Percentiles rank a stretch among this genome's conserved stretches.
Conservation (phyloP, 2,113 vertebrate genomes). For the Sinocyclocheilus maitianheensis region DNA sequence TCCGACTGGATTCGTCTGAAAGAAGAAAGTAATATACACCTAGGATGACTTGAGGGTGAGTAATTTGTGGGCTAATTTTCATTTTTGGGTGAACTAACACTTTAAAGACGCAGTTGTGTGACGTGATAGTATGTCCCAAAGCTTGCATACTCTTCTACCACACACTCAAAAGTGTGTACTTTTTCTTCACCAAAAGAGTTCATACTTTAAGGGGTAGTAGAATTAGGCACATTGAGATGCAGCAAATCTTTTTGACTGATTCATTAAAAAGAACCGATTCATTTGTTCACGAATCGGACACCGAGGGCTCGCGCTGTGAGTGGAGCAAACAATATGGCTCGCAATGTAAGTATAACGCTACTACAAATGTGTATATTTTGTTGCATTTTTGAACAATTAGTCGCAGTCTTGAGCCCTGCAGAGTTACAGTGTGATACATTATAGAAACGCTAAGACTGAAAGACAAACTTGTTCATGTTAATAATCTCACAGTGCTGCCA, state of each 20-base stretch:
- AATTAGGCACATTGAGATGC: no score
- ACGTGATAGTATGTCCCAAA: no score
- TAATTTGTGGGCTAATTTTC: no score
- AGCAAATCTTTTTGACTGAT: neutral
- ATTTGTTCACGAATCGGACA: neutral
- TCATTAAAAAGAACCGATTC: neutral
- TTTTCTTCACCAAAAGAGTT: no score
- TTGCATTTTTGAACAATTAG: neutral
- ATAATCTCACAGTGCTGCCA: neutral
- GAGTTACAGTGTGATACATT: conserved; percentile 2
- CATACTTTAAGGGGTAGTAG: no score
- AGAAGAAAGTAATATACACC: no score
- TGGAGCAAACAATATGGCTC: neutral
- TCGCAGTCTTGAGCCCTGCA: neutral
- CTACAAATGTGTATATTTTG: neutral
- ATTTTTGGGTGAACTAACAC: no score
- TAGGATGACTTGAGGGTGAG: no score
- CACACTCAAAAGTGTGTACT: no score
- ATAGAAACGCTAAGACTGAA: conserved; percentile 2
- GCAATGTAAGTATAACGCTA: neutral
- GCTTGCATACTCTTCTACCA: no score
- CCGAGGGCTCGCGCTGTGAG: neutral
- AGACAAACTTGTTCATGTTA: neutral
- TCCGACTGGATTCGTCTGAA: no score
- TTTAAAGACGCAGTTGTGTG: no score